Percentiles rank a stretch among this genome's conserved stretches.
phyloP scores from a whole-genome alignment of 1,140 invertebrate genomes.

The Drosophila melanogaster region Release_6_plus_ISO1_MT NT_033779.5:1362501-1363000 shows the following conservation, averaged over 20 bases:
- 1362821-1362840: too few relatives aligned
- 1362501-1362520: slow-evolving; percentile 7
- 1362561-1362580: slow-evolving; percentile 53
- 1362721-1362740: background rate
- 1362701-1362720: slow-evolving; percentile 20
- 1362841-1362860: too few relatives aligned
- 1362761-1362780: slow-evolving; percentile 28
- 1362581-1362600: slow-evolving; percentile 16
- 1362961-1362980: slow-evolving; percentile 62
- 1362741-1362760: slow-evolving; percentile 18
- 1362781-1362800: too few relatives aligned
- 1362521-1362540: background rate
- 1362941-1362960: slow-evolving; percentile 45
- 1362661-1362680: slow-evolving; percentile 75
- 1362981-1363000: slow-evolving; percentile 68
- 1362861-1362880: too few relatives aligned
- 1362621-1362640: slow-evolving; percentile 81
- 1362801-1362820: too few relatives aligned
- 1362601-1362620: slow-evolving; percentile 41
- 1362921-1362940: slow-evolving; percentile 33
- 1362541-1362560: slow-evolving; percentile 41
- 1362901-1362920: background rate
- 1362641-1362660: slow-evolving; percentile 80
- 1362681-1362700: slow-evolving; percentile 30
- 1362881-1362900: too few relatives aligned